These are phyloP conservation scores for Microctenopoma lineatum DNA, from an alignment of 2,797 vertebrate species.

Conservation along the genomic window DNA sequence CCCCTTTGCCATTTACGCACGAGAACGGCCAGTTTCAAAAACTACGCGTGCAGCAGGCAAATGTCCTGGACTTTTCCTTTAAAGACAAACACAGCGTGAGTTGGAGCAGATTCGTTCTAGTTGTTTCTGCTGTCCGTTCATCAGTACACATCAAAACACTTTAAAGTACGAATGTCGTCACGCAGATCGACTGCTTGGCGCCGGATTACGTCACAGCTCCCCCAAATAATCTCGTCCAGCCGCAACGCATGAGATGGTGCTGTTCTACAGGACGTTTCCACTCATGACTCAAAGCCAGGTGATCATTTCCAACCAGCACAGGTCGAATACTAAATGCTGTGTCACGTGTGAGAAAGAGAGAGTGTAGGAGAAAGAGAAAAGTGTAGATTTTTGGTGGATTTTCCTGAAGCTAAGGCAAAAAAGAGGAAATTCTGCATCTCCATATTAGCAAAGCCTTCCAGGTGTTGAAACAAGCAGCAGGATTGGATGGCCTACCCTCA, in stretches of 20 bases:
- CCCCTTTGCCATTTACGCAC: slow-evolving; percentile 65
- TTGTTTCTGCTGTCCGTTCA: slow-evolving; percentile 17
- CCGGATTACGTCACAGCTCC: slow-evolving; percentile 73
- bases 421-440: slow-evolving; percentile 23
- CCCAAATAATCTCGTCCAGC: slow-evolving; percentile 62
- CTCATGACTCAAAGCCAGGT: slow-evolving; percentile 30
- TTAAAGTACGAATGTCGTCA: neutral
- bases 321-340: neutral
- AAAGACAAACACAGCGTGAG: slow-evolving; percentile 15
- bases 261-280: slow-evolving; percentile 30
- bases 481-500: slow-evolving; percentile 27
- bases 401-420: neutral
- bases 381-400: slow-evolving; percentile 13
- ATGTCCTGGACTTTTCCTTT: neutral
- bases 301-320: neutral
- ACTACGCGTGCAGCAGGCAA: too few species aligned
- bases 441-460: slow-evolving; percentile 29
- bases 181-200: slow-evolving; percentile 47
- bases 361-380: neutral
- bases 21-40: slow-evolving; percentile 8
- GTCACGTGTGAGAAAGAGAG: too few species aligned
- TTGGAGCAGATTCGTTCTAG: neutral
- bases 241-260: slow-evolving; percentile 24
- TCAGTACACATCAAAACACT: slow-evolving; percentile 6
- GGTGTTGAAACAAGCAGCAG: slow-evolving; percentile 51